Conservation (phyloP, 2,113 vertebrate species). For the Irena cyanogastra region DNA sequence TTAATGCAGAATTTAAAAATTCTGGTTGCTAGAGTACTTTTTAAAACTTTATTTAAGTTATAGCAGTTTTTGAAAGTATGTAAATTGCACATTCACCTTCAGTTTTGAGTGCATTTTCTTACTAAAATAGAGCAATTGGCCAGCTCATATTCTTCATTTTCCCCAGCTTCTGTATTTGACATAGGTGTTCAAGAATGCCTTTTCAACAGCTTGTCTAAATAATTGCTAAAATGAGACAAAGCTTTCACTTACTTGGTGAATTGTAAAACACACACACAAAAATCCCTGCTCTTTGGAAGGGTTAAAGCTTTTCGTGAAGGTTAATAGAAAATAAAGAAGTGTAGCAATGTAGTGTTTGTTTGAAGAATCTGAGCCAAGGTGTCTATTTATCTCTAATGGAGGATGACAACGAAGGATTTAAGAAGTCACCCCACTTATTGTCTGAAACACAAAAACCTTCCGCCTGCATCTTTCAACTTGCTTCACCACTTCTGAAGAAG, state of each 20-base stretch:
- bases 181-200: neutral
- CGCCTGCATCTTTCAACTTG: slow-evolving; percentile 74
- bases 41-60: neutral
- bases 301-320: slow-evolving; percentile 32
- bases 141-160: neutral
- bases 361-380: slow-evolving; percentile 68
- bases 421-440: slow-evolving; percentile 83
- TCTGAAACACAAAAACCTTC: slow-evolving; percentile 88
- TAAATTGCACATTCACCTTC: neutral
- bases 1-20: neutral
- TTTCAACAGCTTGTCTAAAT: slow-evolving; percentile 38
- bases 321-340: slow-evolving; percentile 54
- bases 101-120: neutral
- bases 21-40: neutral
- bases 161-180: neutral
- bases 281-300: neutral
- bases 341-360: slow-evolving; percentile 39
- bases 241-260: neutral
- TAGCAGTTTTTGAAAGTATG: neutral
- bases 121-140: neutral
- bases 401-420: slow-evolving; percentile 82
- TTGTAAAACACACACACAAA: slow-evolving; percentile 25
- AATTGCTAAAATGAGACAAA: slow-evolving; percentile 39
- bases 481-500: slow-evolving; percentile 69
- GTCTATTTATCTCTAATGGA: slow-evolving; percentile 66